Evolutionary conservation across 1,140 invertebrate species (phyloP).

Genomic region (Adelges cooleyi): DNA sequence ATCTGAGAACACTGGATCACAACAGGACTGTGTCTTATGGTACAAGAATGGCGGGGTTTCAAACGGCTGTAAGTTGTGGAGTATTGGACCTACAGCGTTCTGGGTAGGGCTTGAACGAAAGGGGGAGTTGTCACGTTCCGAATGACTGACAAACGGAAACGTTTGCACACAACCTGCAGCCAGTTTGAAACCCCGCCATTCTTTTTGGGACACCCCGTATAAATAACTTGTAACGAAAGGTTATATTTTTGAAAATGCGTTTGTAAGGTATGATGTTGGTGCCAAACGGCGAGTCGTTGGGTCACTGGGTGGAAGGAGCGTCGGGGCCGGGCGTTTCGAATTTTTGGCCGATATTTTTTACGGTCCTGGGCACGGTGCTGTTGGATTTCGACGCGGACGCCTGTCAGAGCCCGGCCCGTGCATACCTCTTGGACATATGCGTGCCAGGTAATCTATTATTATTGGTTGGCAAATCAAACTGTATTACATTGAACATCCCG

Average conservation of each 20-base stretch:
- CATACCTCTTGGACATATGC: constrained; percentile 86
- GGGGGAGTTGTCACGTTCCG: too few relatives aligned
- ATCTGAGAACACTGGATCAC: background rate
- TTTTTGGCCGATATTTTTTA: constrained; percentile 82
- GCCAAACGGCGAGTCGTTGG: constrained; percentile 78
- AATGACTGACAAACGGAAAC: too few relatives aligned
- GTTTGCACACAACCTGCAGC: too few relatives aligned
- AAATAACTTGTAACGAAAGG: background rate
- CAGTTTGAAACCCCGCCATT: background rate
- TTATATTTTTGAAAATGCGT: constrained; percentile 26
- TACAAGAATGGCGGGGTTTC: too few relatives aligned
- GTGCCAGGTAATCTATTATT: constrained; percentile 51
- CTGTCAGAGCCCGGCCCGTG: constrained; percentile 84
- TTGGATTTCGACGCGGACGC: constrained; percentile 93
- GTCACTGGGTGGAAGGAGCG: constrained; percentile 64
- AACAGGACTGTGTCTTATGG: background rate
- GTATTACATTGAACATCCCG: background rate
- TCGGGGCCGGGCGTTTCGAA: constrained; percentile 44
- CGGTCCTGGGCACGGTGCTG: constrained; percentile 81
- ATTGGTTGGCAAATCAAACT: background rate
- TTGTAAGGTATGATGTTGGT: constrained; percentile 66
- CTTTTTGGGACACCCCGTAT: background rate
- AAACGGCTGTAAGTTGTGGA: too few relatives aligned
- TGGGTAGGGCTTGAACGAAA: too few relatives aligned
- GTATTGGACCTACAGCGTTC: too few relatives aligned